These are phyloP conservation scores for Thryonomys swinderianus DNA, from an alignment of 2,113 vertebrate species.

Conservation along the genomic window DNA sequence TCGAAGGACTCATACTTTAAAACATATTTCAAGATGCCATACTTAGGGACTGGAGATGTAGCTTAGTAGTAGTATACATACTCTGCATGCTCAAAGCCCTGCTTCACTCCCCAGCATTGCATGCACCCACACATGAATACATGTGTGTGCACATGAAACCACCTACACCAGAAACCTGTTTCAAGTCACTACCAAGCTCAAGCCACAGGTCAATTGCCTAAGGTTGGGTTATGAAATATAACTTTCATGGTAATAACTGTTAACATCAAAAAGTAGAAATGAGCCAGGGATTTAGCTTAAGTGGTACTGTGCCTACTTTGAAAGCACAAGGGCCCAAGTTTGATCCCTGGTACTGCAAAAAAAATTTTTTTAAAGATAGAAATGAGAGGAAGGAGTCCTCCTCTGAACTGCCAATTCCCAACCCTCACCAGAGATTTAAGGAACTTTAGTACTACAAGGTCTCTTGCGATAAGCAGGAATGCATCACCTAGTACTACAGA, in stretches of 20 bases:
- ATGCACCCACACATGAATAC: neutral
- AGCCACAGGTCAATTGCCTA: neutral
- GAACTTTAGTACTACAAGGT: neutral
- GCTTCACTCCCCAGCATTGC: neutral
- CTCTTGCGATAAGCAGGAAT: neutral
- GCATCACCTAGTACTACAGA: neutral
- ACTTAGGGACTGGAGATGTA: neutral
- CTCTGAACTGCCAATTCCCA: neutral
- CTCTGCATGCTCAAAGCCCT: neutral
- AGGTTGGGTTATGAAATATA: neutral
- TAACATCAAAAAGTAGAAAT: neutral
- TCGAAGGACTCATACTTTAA: neutral
- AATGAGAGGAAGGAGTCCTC: too few relatives aligned
- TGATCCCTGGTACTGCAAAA: too few relatives aligned
- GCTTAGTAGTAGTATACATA: neutral
- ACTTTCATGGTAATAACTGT: neutral
- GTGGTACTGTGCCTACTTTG: too few relatives aligned
- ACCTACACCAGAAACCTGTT: neutral
- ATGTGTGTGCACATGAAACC: neutral
- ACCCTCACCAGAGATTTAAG: neutral
- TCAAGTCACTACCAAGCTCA: neutral
- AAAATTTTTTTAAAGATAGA: too few relatives aligned
- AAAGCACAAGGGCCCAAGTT: too few relatives aligned
- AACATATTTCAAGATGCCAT: neutral
- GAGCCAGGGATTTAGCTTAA: too few relatives aligned